A percentile compares a stretch with the other conserved stretches of the same genome.
Conservation (phyloP, 2,113 vertebrate genomes). For the Tupaia tana region DNA sequence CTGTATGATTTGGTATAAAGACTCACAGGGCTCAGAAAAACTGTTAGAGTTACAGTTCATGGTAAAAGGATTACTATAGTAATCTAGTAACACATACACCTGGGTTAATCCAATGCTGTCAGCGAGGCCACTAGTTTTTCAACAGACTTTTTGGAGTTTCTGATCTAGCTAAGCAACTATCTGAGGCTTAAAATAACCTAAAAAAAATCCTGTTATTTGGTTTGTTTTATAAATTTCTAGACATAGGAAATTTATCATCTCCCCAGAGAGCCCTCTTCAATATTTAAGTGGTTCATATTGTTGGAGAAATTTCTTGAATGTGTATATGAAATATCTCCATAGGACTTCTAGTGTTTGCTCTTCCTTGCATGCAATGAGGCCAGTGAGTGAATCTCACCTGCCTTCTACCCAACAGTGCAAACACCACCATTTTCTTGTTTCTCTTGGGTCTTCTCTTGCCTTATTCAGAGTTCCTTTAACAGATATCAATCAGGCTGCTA, state of each 20-base stretch:
- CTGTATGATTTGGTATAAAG: neutral
- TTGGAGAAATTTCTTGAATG: neutral
- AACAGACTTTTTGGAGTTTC: conserved; percentile 20
- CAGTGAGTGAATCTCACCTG: neutral
- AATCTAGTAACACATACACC: too few relatives aligned
- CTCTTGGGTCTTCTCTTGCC: neutral
- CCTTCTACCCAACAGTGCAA: neutral
- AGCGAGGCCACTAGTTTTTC: neutral
- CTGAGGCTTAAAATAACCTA: conserved; percentile 35
- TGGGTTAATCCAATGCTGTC: neutral
- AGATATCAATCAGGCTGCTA: neutral
- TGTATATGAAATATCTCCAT: conserved; percentile 1
- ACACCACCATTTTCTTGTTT: neutral
- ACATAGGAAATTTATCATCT: conserved; percentile 3
- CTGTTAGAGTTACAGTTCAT: neutral
- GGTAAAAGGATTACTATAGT: neutral
- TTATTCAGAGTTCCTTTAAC: neutral
- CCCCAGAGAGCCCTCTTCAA: neutral
- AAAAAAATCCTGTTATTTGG: neutral
- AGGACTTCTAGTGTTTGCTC: neutral
- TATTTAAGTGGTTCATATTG: neutral
- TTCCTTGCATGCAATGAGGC: neutral
- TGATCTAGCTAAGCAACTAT: neutral
- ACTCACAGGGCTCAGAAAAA: neutral
- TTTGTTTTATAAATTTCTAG: conserved; percentile 37